phyloP scores from a whole-genome alignment of 2,797 vertebrate genomes.

The Chelmon rostratus region DNA sequence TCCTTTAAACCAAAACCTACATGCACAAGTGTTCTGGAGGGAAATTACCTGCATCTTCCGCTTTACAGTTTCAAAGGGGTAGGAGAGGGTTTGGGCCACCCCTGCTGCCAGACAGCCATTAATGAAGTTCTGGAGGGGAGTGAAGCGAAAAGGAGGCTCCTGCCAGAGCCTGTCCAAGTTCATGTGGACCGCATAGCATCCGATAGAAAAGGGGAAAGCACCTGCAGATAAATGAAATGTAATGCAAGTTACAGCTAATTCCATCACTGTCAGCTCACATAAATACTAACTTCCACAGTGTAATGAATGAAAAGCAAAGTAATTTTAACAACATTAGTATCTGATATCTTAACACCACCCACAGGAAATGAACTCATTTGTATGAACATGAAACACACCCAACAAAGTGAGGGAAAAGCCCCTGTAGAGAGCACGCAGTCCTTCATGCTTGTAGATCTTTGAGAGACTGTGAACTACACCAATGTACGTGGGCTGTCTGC shows the following conservation, averaged over 20 bases:
- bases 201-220: constrained; percentile 94
- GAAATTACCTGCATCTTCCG: constrained; percentile 96
- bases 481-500: constrained; percentile 88
- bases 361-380: accelerated
- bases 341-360: too few relatives aligned
- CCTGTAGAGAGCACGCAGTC: constrained; percentile 91
- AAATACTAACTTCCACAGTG: not conserved
- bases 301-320: not conserved
- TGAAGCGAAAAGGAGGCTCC: constrained; percentile 89
- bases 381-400: constrained; percentile 82
- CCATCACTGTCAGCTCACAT: not conserved
- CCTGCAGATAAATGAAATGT: constrained; percentile 80
- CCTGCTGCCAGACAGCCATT: constrained; percentile 92
- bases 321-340: not conserved
- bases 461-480: constrained; percentile 89
- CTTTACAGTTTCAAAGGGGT: constrained; percentile 97
- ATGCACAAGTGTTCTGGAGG: not conserved
- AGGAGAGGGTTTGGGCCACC: constrained; percentile 94
- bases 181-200: constrained; percentile 93
- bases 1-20: not conserved
- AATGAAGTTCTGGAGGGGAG: constrained; percentile 93
- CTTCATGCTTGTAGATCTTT: constrained; percentile 91
- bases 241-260: constrained; percentile 5
- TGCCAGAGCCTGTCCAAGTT: constrained; percentile 94
- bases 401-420: constrained; percentile 93